Base-by-base conservation (phyloP, 2,888 invertebrate species). In the Drosophila peninsularis region DNA sequence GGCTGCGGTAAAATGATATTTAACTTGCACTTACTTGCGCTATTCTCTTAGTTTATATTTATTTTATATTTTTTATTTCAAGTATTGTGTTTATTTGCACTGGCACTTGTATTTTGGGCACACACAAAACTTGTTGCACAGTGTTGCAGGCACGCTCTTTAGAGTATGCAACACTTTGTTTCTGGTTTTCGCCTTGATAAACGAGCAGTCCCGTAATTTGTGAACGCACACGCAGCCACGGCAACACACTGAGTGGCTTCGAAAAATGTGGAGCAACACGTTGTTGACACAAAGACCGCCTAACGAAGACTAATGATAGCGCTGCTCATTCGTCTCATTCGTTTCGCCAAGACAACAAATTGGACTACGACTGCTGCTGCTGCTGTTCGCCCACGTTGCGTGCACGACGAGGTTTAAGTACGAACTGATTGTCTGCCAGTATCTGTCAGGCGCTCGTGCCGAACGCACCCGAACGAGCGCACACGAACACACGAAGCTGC, bases 261-360 rank as follows among this genome's bases (percentile, higher is more conserved):
- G 13, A 19, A 27, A 44, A 52, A 24, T 63, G 50, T 63, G 66
- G 64, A 87, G 90, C 90, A 90, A 91, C 91, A 91, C 90, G 90
- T 91, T 90, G 91, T 90, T 90, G 88, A 90, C 89, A 91, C 90
- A 90, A 89, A 90, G 91, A 89, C 89, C 89, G 90, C 84, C 86
- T 82, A 88, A 90, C 88, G 89, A 90, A 90, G 90, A 90, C 84
- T 89, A 88, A 89, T 82, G 87, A 80, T 76, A 77, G 79, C 72
- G 49, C 52, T 62, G 45, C 53, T 36, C 53, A 53, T 37, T 68
- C 58, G 68, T 45, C 47, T 47, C 47, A 47, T 13, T 47, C 47
- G 47, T 47, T 47, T 52, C 53, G 39, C 45, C 7, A 41, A 32
- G 21, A 34, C n/a, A n/a, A 14, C 14, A 52, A 37, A 36, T 21